These are phyloP conservation scores for Elgaria multicarinata DNA, from an alignment of 2,113 vertebrate species.

Conservation along the genomic window DNA sequence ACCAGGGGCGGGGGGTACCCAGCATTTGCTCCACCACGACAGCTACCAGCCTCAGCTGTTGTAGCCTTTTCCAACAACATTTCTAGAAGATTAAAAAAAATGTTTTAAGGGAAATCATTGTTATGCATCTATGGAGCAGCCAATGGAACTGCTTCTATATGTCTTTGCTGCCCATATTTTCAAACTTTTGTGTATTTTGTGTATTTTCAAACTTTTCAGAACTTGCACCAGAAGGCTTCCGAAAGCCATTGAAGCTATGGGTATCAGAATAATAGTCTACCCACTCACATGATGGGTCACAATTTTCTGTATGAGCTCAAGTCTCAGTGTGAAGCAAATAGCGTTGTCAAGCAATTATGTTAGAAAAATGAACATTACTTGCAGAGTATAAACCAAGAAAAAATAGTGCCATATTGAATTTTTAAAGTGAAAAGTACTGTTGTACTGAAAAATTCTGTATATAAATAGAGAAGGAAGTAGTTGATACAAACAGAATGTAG, in stretches of 20 bases:
- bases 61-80: not conserved
- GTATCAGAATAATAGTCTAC: not conserved
- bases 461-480: too few species aligned
- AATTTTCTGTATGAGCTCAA: not conserved
- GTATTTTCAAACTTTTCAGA: too few species aligned
- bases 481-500: too few species aligned
- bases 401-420: not conserved
- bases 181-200: not conserved
- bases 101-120: not conserved
- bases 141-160: not conserved
- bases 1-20: too few species aligned
- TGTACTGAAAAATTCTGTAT: too few species aligned
- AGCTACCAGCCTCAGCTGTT: not conserved
- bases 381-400: not conserved
- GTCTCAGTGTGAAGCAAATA: not conserved
- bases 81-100: not conserved
- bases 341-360: conserved; percentile 1
- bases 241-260: not conserved
- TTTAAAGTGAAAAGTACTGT: not conserved
- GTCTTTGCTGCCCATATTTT: not conserved
- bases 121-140: not conserved
- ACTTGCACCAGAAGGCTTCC: not conserved
- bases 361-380: not conserved
- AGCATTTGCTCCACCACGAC: too few species aligned
- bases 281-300: not conserved